Base-by-base conservation (phyloP, 2,113 vertebrate species). In the Pteronura brasiliensis region DNA sequence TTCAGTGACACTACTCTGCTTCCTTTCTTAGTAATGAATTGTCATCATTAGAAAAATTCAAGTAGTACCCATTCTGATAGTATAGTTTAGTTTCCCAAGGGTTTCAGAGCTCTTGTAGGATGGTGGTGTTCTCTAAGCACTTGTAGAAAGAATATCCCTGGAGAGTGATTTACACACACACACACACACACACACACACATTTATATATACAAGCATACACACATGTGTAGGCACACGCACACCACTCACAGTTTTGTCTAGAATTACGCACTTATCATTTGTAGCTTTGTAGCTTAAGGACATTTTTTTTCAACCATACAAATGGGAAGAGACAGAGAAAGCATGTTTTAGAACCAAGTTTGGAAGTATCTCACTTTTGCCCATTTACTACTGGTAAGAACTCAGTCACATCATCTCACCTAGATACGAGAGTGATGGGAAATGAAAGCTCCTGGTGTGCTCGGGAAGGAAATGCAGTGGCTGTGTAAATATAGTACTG, bases 311-410 rank as follows among this genome's bases (percentile, higher is more conserved):
- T 44, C 31, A 82, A 5, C 14, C 36, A 57, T n/a, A 55, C 42
- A 25, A 27, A 27, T 67, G 25, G 10, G 18, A 55, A n/a, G 31
- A 49, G 5, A 63, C 13, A 13, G 14, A 65, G 86, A 25, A 1
- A 63, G 49, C 25, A 20, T 82, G 36, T 29, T 34, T 34, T 47
- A 49, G 14, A 10, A 9, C 42, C 55, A 39, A 57, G 42, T 65
- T 11, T 10, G 18, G 13, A 49, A 81, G 18, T 23, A 12, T n/a
- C 27, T 61, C 25, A 72, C 52, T 90, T 85, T 39, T 67, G 27
- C 10, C 17, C 1, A 0, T 8, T 17, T 52, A 6, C 1, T 31
- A 2, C 18, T 39, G 12, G 23, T 57, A 34, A 52, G 12, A 74
- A 31, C 55, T 82, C 55, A 49, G 72, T 80, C 36, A n/a, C 15